These are phyloP conservation scores for Phalangium opilio DNA, from an alignment of 2,888 invertebrate genomes.

Conservation along the genomic window DNA sequence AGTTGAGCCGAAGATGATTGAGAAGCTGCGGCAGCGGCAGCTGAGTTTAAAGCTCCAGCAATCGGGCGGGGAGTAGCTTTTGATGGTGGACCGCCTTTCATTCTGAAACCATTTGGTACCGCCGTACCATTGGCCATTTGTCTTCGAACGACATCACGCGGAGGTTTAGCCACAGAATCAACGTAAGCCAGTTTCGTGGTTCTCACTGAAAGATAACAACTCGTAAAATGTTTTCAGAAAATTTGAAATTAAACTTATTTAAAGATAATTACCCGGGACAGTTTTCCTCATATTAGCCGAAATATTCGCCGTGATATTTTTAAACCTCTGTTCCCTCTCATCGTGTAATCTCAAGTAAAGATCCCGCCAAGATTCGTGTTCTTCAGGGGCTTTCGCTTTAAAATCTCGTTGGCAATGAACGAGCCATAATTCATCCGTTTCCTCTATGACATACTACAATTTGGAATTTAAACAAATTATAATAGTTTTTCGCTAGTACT, in stretches of 20 bases:
- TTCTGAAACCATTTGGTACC: constrained; percentile 7
- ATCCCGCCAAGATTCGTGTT: constrained; percentile 79
- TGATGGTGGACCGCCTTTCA: constrained; percentile 16
- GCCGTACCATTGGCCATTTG: constrained; percentile 45
- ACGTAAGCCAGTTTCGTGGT: constrained; percentile 82
- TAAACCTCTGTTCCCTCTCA: constrained; percentile 66
- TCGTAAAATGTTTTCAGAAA: no score
- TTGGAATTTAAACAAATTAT: neutral
- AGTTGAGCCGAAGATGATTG: constrained; percentile 16
- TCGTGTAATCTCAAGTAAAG: constrained; percentile 73
- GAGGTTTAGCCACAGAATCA: constrained; percentile 76
- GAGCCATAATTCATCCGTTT: constrained; percentile 78
- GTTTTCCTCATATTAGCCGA: constrained; percentile 46
- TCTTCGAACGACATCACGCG: constrained; percentile 60
- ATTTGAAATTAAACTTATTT: no score
- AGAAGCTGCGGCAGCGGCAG: constrained; percentile 1
- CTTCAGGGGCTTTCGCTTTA: constrained; percentile 45
- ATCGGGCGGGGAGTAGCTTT: constrained; percentile 10
- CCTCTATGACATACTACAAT: constrained; percentile 60
- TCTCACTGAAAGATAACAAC: constrained; percentile 48
- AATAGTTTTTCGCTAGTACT: no score
- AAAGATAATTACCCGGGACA: constrained; percentile 38
- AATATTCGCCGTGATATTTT: constrained; percentile 65
- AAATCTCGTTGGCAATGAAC: constrained; percentile 65
- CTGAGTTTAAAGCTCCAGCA: constrained; percentile 11